phyloP scores from a whole-genome alignment of 2,797 vertebrate genomes.

The Pelochelys cantorii region DNA sequence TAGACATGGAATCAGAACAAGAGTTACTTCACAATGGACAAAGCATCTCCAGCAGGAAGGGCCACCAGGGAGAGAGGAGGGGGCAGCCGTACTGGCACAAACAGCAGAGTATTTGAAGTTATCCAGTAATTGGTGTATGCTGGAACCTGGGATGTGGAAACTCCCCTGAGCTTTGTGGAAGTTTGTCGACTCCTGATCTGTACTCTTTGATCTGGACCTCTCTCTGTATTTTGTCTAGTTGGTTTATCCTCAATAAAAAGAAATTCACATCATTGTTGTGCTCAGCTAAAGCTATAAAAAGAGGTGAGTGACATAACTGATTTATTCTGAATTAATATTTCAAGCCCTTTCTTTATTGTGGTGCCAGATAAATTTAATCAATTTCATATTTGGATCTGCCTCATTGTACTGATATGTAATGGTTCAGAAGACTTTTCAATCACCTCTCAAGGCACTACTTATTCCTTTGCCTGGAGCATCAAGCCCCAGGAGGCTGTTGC shows the following conservation, averaged over 20 bases:
- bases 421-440: background rate
- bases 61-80: background rate
- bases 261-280: background rate
- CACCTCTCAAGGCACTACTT: background rate
- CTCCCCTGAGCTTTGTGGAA: background rate
- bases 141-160: background rate
- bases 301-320: background rate
- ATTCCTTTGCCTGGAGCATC: background rate
- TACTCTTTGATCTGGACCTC: background rate
- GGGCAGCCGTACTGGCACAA: background rate
- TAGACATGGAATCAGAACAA: background rate
- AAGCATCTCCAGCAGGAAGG: background rate
- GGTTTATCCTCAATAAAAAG: background rate
- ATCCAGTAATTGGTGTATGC: background rate
- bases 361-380: background rate
- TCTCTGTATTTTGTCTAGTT: background rate
- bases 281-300: background rate
- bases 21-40: background rate
- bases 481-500: background rate
- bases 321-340: background rate
- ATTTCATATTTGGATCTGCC: background rate
- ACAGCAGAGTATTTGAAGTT: background rate
- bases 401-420: background rate
- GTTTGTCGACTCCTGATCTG: background rate
- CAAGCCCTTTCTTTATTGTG: background rate